Conservation (phyloP, 2,888 invertebrate species). For the Hydraecia micacea region DNA sequence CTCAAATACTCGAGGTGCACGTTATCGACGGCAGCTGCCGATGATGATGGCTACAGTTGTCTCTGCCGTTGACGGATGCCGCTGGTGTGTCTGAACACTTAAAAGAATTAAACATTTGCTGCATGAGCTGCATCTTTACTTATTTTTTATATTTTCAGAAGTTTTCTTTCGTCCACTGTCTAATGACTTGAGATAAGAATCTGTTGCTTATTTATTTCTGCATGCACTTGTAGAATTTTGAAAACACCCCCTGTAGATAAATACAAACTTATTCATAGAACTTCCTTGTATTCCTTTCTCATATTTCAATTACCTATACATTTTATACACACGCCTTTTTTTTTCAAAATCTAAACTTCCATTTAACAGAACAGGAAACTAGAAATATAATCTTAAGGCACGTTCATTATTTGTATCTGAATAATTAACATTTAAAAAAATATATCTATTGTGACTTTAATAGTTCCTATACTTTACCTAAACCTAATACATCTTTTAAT, state of each 20-base stretch:
- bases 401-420: neutral
- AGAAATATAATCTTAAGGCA: neutral
- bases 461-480: neutral
- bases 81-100: no score
- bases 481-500: slow-evolving; percentile 5
- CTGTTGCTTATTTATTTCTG: slow-evolving; percentile 26
- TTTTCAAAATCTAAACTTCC: neutral
- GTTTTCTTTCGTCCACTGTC: slow-evolving; percentile 20
- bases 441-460: neutral
- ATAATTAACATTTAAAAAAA: slow-evolving; percentile 8
- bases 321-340: neutral
- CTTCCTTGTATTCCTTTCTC: neutral
- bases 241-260: slow-evolving; percentile 5
- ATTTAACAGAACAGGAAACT: neutral
- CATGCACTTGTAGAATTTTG: slow-evolving; percentile 45
- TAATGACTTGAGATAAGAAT: slow-evolving; percentile 27
- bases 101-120: neutral
- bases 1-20: no score
- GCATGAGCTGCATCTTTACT: neutral
- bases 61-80: no score
- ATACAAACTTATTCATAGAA: neutral
- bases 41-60: no score
- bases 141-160: slow-evolving; percentile 19
- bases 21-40: no score
- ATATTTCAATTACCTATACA: neutral